Percentiles rank a stretch among this genome's conserved stretches.
These are phyloP conservation scores for Rhabditoides inermis DNA, from an alignment of 2,888 invertebrate genomes.

Conservation along the genomic window DNA sequence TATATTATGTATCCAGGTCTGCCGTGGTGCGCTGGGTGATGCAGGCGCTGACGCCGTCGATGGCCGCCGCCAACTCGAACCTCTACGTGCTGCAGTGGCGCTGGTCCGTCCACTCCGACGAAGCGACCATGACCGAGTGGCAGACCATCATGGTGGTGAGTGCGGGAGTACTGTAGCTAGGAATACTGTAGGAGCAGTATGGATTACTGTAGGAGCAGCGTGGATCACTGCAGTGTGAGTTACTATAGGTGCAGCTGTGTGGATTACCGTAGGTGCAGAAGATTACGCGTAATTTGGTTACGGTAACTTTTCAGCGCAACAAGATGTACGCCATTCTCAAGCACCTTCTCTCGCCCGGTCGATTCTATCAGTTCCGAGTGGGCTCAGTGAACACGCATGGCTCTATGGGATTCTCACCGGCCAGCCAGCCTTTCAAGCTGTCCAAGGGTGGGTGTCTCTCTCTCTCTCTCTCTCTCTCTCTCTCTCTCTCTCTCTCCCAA, in stretches of 20 bases:
- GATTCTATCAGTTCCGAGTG: constrained; percentile 48
- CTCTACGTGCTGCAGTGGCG: constrained; percentile 49
- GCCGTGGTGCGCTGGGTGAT: constrained; percentile 49
- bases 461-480: not conserved
- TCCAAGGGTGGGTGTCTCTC: constrained; percentile 25
- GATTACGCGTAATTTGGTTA: too few species aligned
- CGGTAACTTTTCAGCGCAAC: constrained; percentile 44
- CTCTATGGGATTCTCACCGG: constrained; percentile 50
- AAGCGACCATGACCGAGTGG: constrained; percentile 44
- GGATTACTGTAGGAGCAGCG: too few species aligned
- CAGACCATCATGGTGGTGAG: constrained; percentile 45
- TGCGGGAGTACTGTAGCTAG: too few species aligned
- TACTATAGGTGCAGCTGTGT: not conserved
- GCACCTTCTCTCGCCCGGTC: constrained; percentile 47
- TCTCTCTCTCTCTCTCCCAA: not conserved
- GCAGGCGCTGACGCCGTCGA: constrained; percentile 27
- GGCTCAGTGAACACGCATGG: constrained; percentile 52
- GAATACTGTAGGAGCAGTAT: too few species aligned
- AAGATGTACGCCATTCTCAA: constrained; percentile 51
- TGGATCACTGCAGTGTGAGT: not conserved
- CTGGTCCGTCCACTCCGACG: constrained; percentile 41
- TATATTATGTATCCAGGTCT: too few species aligned
- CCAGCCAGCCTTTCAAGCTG: constrained; percentile 41
- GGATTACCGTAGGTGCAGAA: too few species aligned
- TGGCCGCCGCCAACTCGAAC: constrained; percentile 36